A percentile compares a stretch with the other conserved stretches of the same genome.
Evolutionary conservation across 2,888 invertebrate species (phyloP).

Genomic region (Gari tellinella): DNA sequence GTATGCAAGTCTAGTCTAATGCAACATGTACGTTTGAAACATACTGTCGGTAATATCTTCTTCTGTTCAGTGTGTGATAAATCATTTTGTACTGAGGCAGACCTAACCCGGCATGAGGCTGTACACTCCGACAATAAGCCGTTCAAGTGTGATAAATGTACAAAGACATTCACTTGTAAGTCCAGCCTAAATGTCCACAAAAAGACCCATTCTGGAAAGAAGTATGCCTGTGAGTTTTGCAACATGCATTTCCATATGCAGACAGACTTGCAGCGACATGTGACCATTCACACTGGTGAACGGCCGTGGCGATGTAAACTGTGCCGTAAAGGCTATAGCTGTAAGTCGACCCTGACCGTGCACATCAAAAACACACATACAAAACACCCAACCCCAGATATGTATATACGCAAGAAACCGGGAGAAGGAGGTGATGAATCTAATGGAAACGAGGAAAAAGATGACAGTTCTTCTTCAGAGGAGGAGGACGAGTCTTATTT

Average conservation of each 20-base stretch:
- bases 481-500: no score
- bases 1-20: slow-evolving; percentile 40
- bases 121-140: slow-evolving; percentile 34
- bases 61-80: slow-evolving; percentile 36
- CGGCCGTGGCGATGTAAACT: slow-evolving; percentile 19
- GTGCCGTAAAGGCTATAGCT: slow-evolving; percentile 18
- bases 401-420: no score
- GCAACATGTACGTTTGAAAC: slow-evolving; percentile 37
- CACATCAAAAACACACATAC: slow-evolving; percentile 5
- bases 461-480: no score
- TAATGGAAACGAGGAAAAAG: no score
- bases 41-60: slow-evolving; percentile 39
- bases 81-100: slow-evolving; percentile 37
- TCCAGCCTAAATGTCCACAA: slow-evolving; percentile 39
- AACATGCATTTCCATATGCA: slow-evolving; percentile 18
- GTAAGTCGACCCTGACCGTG: slow-evolving; percentile 23
- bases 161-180: slow-evolving; percentile 38
- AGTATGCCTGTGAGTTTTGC: slow-evolving; percentile 11
- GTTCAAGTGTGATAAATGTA: slow-evolving; percentile 35
- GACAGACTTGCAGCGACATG: slow-evolving; percentile 18
- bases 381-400: no score
- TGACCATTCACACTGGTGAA: slow-evolving; percentile 16
- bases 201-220: slow-evolving; percentile 32
- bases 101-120: slow-evolving; percentile 26
- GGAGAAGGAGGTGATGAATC: no score